Evolutionary conservation across 2,113 vertebrate genomes (phyloP).

Genomic region (Haemorhous mexicanus): DNA sequence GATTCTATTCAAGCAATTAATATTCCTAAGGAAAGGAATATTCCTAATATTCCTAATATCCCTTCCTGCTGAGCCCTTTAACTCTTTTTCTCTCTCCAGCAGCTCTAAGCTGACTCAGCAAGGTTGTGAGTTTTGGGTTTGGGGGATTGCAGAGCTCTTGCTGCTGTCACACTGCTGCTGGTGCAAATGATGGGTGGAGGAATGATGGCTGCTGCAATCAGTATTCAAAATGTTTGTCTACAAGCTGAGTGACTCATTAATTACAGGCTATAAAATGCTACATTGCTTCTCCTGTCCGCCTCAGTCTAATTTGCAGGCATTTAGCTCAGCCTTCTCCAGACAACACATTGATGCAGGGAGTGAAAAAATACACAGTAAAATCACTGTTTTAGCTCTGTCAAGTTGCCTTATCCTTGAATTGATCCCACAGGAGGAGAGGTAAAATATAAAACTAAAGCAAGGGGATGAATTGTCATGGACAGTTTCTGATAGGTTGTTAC

Average conservation of each 20-base stretch:
- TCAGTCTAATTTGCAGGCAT: neutral
- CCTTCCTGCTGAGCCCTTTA: neutral
- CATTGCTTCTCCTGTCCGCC: neutral
- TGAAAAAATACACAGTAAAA: neutral
- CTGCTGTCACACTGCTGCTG: neutral
- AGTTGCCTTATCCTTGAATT: neutral
- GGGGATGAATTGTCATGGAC: neutral
- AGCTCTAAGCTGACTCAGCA: neutral
- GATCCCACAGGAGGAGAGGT: neutral
- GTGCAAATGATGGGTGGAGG: neutral
- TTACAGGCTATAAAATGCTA: constrained; percentile 41
- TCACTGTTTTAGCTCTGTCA: neutral
- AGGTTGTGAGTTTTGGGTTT: neutral
- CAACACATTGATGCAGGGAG: neutral
- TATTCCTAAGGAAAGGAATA: neutral
- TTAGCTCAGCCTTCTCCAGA: neutral
- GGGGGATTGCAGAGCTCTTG: neutral
- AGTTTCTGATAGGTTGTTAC: neutral
- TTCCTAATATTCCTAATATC: neutral
- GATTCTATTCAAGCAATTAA: neutral
- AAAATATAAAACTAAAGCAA: neutral
- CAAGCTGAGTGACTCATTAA: constrained; percentile 45
- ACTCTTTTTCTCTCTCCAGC: neutral
- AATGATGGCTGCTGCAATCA: neutral
- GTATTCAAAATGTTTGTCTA: constrained; percentile 53